These are phyloP conservation scores for Smutsia temminckii DNA, from an alignment of 2,797 vertebrate species.

Conservation along the genomic window DNA sequence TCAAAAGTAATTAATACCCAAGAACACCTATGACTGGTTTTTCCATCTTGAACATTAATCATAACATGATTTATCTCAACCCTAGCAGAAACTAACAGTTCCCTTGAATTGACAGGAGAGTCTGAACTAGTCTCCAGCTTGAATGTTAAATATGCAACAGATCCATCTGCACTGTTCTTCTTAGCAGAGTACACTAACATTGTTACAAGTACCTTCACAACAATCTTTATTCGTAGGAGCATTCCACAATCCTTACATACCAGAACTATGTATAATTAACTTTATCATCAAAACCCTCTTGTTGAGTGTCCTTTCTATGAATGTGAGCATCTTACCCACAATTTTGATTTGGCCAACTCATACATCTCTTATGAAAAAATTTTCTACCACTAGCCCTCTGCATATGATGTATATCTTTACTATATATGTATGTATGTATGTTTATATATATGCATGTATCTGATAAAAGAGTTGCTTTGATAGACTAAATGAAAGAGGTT, in stretches of 20 bases:
- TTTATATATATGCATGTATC: too few relatives aligned
- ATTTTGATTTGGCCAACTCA: not conserved
- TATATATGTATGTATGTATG: too few relatives aligned
- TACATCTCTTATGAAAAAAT: not conserved
- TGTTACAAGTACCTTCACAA: not conserved
- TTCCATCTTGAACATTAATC: not conserved
- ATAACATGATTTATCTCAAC: not conserved
- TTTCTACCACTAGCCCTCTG: fast-evolving
- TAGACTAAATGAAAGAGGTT: not conserved
- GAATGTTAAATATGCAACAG: slow-evolving; percentile 61
- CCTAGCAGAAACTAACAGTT: not conserved
- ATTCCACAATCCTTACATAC: fast-evolving
- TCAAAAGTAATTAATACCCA: not conserved
- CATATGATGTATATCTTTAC: not conserved
- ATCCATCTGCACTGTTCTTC: slow-evolving; percentile 63
- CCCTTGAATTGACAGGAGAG: not conserved
- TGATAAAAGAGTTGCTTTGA: not conserved
- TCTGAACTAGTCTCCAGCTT: slow-evolving; percentile 71
- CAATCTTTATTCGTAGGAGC: fast-evolving
- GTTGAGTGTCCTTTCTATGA: not conserved
- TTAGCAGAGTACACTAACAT: not conserved
- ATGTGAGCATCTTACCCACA: fast-evolving
- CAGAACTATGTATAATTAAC: fast-evolving
- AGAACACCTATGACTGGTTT: not conserved
- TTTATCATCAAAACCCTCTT: fast-evolving